Base-by-base conservation (phyloP, 2,888 invertebrate species). In the Tholera decimalis region DNA sequence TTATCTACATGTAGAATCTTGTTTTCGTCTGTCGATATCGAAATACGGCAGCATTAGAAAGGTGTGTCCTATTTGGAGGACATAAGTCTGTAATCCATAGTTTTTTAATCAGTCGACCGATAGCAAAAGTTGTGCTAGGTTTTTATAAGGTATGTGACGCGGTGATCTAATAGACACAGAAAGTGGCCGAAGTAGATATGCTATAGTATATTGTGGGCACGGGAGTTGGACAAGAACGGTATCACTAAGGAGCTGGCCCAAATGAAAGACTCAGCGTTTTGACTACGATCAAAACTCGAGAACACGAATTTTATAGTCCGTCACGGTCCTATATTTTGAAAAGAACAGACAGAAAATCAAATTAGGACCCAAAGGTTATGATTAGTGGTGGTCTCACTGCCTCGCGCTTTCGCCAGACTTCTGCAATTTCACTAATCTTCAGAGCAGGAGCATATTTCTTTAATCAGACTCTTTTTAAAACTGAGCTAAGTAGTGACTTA, bases 211-310 rank as follows among this genome's bases (percentile, higher is more conserved):
- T 89, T 89, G 89, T 89, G 87, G 87, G 88, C 88, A 90, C 89
- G 85, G 87, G 85, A 87, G 87, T 86, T 84, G 85, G 85, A 88
- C 89, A 89, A 87, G 88, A 92, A 92, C 92, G 89, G 91, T 92
- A 90, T 91, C 92, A 91, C 83, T 88, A 81, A 85, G 86, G 82
- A 33, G 74, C 61, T 86, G 88, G 88, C 61, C 53, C 80, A 89
- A 89, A 73, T 76, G 1, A 20, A 53, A 20, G 63, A 73, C 53
- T 18, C n/a, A 51, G 57, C 8, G 20, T 33, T 20, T 15, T 13
- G 1, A 5, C 53, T 11, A 33, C 9, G 1, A 24, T 46, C 1
- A 18, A 15, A 26, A 24, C 5, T 18, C 35, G 13, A 28, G 24
- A 22, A 43, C 6, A 22, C 15, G 3, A 5, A 13, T 43, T 43